Evolutionary conservation across 2,113 vertebrate species (phyloP).

Genomic region (Chaetodon auriga): DNA sequence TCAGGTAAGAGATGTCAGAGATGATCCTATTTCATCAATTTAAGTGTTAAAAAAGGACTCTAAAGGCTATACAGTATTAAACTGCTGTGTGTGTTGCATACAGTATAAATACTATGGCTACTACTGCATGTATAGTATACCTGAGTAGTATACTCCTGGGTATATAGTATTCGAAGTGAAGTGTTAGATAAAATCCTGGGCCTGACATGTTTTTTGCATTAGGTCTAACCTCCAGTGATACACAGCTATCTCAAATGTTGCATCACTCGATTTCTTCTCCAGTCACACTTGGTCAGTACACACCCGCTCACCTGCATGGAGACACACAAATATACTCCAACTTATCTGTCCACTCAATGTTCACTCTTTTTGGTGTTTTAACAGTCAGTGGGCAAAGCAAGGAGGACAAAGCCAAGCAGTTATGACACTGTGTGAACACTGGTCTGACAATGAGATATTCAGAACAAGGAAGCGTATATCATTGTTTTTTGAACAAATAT

Average conservation of each 20-base stretch:
- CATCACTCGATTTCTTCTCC: conserved; percentile 52
- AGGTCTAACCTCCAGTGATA: conserved; percentile 37
- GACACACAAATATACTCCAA: conserved; percentile 45
- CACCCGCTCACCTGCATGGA: conserved; percentile 8
- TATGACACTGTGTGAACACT: background rate
- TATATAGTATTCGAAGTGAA: background rate
- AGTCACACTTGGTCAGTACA: conserved; percentile 41
- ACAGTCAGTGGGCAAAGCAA: background rate
- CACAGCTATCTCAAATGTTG: background rate
- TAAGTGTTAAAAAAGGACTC: background rate
- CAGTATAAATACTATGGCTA: background rate
- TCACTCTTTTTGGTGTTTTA: conserved; percentile 19
- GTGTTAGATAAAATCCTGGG: conserved; percentile 27
- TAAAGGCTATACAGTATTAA: too few species aligned
- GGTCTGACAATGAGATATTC: background rate
- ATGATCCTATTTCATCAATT: background rate
- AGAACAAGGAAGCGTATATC: background rate
- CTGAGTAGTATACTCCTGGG: conserved; percentile 7
- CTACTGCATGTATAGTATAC: conserved; percentile 5
- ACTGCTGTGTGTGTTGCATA: background rate
- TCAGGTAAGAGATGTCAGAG: background rate
- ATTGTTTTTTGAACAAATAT: background rate
- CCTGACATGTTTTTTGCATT: conserved; percentile 75
- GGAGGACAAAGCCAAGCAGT: background rate
- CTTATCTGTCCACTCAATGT: background rate